phyloP scores from a whole-genome alignment of 2,797 vertebrate genomes.

The Botia kubotai region DNA sequence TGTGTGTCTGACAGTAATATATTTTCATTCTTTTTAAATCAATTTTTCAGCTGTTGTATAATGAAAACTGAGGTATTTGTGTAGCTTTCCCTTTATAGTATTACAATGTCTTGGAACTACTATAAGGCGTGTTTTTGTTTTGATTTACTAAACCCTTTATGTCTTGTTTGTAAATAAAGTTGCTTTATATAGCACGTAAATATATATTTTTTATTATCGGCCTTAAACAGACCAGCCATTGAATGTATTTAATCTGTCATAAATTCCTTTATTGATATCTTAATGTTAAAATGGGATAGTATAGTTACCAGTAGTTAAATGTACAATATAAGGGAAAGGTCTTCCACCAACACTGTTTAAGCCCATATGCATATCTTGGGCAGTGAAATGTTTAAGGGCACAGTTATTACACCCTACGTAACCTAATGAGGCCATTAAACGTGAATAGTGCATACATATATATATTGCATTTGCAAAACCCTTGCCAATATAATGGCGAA shows the following conservation, averaged over 20 bases:
- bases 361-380: conserved; percentile 32
- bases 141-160: conserved; percentile 3
- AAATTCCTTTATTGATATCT: conserved; percentile 52
- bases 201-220: neutral
- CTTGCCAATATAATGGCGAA: conserved; percentile 64
- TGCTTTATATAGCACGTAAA: neutral
- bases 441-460: conserved; percentile 42
- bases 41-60: neutral
- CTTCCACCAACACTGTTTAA: conserved; percentile 29
- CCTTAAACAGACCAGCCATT: neutral
- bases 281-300: conserved; percentile 48
- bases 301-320: conserved; percentile 40
- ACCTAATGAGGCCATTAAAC: conserved; percentile 30
- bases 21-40: neutral
- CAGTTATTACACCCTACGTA: conserved; percentile 26
- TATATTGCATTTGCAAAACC: conserved; percentile 62
- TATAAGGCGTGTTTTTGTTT: conserved; percentile 21
- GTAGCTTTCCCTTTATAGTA: conserved; percentile 23
- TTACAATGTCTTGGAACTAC: neutral
- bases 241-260: conserved; percentile 35
- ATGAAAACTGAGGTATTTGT: conserved; percentile 23
- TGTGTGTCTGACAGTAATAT: neutral
- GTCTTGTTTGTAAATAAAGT: conserved; percentile 40
- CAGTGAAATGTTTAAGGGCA: conserved; percentile 16
- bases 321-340: conserved; percentile 31